A percentile compares a stretch with the other conserved stretches of the same genome.
These are phyloP conservation scores for Habropoda laboriosa DNA, from an alignment of 1,140 invertebrate genomes.

Conservation along the genomic window DNA sequence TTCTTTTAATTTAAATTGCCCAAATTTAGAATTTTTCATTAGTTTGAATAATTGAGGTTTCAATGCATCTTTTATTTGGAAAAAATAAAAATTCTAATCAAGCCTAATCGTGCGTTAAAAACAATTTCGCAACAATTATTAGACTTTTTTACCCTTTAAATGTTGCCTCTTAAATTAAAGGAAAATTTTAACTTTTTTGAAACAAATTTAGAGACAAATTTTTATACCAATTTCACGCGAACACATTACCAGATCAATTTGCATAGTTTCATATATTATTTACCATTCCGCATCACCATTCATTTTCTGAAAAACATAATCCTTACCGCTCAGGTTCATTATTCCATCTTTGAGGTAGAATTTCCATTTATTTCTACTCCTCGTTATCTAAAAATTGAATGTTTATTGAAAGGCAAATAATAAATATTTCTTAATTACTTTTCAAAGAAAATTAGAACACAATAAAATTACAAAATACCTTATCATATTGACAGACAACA, in stretches of 20 bases:
- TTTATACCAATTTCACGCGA: slow-evolving; percentile 47
- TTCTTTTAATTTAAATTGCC: background rate
- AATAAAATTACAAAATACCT: slow-evolving; percentile 83
- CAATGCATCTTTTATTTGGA: slow-evolving; percentile 15
- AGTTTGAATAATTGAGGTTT: background rate
- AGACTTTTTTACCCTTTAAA: slow-evolving; percentile 1
- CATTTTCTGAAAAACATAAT: slow-evolving; percentile 99
- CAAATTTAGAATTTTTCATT: background rate
- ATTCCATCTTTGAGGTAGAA: slow-evolving; percentile 99
- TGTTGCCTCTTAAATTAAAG: background rate
- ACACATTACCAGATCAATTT: slow-evolving; percentile 55
- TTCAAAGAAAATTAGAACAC: background rate
- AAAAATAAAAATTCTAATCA: slow-evolving; percentile 10
- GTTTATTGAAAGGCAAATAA: background rate
- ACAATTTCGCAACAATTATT: slow-evolving; percentile 10
- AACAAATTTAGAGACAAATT: slow-evolving; percentile 5
- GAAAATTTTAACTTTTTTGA: slow-evolving; percentile 18
- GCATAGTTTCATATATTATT: slow-evolving; percentile 60
- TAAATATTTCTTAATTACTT: background rate
- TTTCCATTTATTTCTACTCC: slow-evolving; percentile 99
- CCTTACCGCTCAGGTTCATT: slow-evolving; percentile 99
- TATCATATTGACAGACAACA: slow-evolving; percentile 99
- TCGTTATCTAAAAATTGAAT: slow-evolving; percentile 89
- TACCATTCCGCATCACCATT: slow-evolving; percentile 99
- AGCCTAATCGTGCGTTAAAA: background rate